Evolutionary conservation across 2,888 invertebrate species (phyloP), one percentile per base, ranked within the genome.

Genomic region (Busseola fusca): DNA sequence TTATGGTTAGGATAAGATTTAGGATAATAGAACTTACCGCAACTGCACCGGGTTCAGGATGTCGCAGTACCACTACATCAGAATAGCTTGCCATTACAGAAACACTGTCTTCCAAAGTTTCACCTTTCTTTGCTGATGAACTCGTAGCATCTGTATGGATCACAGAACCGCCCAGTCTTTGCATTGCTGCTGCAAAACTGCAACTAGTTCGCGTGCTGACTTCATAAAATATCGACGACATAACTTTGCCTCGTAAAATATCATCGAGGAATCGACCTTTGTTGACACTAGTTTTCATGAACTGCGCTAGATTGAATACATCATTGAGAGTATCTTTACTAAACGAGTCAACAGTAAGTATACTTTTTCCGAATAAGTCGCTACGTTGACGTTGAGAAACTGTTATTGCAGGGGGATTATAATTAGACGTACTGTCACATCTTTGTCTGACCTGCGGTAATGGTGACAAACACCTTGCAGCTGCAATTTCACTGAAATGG

Each of bases 141-240:
- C 97, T 98, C 0, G 97, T 97, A 84, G 98, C 98, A 89, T 99
- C 98, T 94, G 99, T 98, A 88, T 98, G 97, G 84, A 99, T 97
- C 0, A 99, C 99, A 37, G 97, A 97, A 0, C 99, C 99, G 12
- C 99, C 99, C 9, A 99, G 96, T 79, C 99, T 96, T 91, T 98
- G 98, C 99, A 99, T 99, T 0, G 99, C 99, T 0, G 98, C 98
- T 0, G 98, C 97, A 95, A 99, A 99, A 90, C 99, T 99, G 91
- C 98, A 98, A 86, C 98, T 97, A 0, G 99, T 99, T 76, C 99
- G 96, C 0, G 99, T 99, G 90, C 99, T 99, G 0, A 98, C 99
- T 96, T 99, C 99, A 93, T 99, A 99, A 93, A 99, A 99, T 89
- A 99, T 97, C 0, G 98, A 98, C 5, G 99, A 98, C 98, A 99